Base-by-base conservation (phyloP, 1,140 invertebrate species). In the Anastrepha obliqua region DNA sequence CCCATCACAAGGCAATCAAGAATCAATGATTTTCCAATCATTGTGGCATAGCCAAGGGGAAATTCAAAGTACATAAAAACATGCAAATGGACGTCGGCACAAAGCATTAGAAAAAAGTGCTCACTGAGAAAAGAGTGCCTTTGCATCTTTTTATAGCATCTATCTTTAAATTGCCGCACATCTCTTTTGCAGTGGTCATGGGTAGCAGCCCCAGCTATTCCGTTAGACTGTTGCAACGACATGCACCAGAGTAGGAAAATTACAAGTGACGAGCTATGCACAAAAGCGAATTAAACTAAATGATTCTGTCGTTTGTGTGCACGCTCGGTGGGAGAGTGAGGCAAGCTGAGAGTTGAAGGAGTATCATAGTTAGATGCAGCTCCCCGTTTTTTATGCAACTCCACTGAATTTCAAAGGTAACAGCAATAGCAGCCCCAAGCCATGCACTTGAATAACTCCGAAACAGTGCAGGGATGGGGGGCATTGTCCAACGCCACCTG, bases 281-380 rank as follows among this genome's bases (percentile, higher is more conserved):
- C 85, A 62, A 86, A 85, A 86, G 85, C 58, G 47, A 62, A 86
- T 86, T 42, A 62, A 86, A 86, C 55, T 60, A 86, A 86, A 81
- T 55, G 74, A 81, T 81, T 15, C 74, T 55, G 74, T 55, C n/a
- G 55, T 81, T 81, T 20, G 74, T 81, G n/a, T 58, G 44, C 15
- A 55, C 17, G 47, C 74, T n/a, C 15, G 15, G 6, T 17, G 8
- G 74, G n/a, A 3, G 17, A 20, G 47, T 7, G 17, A 81, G 17
- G 15, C 11, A 47, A 13, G 51, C n/a, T 20, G 17, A 20, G 60
- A 81, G 74, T 2, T 11, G 44, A 42, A 51, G 44, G 29, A 51
- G 55, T 55, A 74, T 29, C 39, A 51, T 29, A 44, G 15, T 3
- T 17, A 44, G 42, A 74, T 7, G 42, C 42, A 8, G 51, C 51